Percentiles rank a stretch among this genome's conserved stretches.
These are phyloP conservation scores for Drosophila leontia DNA, from an alignment of 1,140 invertebrate species.

Conservation along the genomic window DNA sequence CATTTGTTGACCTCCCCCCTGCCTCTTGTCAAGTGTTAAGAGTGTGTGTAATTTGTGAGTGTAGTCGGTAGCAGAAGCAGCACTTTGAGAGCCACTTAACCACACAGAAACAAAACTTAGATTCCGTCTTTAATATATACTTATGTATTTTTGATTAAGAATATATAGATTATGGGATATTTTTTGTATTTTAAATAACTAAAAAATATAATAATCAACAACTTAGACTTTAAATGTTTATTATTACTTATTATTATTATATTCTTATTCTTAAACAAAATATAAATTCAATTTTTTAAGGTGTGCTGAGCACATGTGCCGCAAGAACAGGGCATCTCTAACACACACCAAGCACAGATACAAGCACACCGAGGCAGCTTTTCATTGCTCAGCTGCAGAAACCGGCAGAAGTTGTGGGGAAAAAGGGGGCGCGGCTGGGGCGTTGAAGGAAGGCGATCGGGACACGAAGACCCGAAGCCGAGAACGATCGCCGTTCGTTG, in stretches of 20 bases:
- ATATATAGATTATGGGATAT: neutral
- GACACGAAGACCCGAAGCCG: slow-evolving; percentile 38
- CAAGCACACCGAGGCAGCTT: slow-evolving; percentile 30
- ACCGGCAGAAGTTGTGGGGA: slow-evolving; percentile 58
- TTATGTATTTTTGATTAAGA: neutral
- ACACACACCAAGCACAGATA: slow-evolving; percentile 59
- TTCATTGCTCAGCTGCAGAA: slow-evolving; percentile 59
- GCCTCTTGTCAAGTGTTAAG: slow-evolving; percentile 22
- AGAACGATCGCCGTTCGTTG: slow-evolving; percentile 59
- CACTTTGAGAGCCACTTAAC: slow-evolving; percentile 71
- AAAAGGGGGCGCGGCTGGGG: slow-evolving; percentile 67
- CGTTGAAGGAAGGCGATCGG: slow-evolving; percentile 44
- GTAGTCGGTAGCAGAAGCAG: slow-evolving; percentile 57
- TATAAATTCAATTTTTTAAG: neutral
- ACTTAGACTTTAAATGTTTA: too few relatives aligned
- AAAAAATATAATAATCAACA: too few relatives aligned
- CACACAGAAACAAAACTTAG: neutral
- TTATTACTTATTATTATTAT: too few relatives aligned
- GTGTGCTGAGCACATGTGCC: slow-evolving; percentile 69
- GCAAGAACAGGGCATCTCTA: slow-evolving; percentile 69
- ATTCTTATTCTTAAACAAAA: too few relatives aligned
- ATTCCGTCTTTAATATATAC: neutral
- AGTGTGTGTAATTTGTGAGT: slow-evolving; percentile 43
- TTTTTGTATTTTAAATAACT: neutral
- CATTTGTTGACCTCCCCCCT: slow-evolving; percentile 35